These are phyloP conservation scores for Myotis davidii DNA, from an alignment of 2,113 vertebrate genomes.

Conservation along the genomic window DNA sequence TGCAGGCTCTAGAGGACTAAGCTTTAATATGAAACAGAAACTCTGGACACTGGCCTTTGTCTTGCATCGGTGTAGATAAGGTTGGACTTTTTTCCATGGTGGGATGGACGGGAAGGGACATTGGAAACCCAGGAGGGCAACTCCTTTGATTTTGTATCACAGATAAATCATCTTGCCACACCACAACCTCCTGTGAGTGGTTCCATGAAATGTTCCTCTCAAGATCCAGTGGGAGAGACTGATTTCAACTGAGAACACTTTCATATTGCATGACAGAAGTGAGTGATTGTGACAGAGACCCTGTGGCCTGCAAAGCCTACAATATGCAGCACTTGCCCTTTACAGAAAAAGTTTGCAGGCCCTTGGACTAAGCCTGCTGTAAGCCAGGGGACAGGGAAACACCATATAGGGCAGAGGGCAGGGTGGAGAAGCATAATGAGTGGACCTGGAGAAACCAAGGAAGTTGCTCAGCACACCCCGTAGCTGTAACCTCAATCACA, in stretches of 20 bases:
- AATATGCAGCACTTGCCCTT: neutral
- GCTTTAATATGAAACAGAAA: neutral
- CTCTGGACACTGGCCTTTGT: neutral
- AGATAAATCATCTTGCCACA: neutral
- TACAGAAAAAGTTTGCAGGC: neutral
- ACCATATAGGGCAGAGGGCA: too few species aligned
- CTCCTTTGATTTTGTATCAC: neutral
- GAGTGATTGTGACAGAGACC: neutral
- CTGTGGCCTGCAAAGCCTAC: neutral
- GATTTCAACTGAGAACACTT: neutral
- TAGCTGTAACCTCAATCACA: neutral
- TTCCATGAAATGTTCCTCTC: neutral
- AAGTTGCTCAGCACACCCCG: too few species aligned
- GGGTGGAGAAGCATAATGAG: neutral
- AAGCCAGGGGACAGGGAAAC: neutral
- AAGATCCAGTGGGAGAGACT: neutral
- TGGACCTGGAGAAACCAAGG: accelerated
- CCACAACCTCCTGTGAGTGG: neutral
- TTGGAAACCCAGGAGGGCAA: neutral
- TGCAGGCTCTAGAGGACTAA: neutral
- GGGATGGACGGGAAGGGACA: neutral
- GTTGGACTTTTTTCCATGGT: neutral
- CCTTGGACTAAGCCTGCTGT: neutral
- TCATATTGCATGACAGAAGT: neutral
- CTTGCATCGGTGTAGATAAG: neutral